Conservation (phyloP, 2,888 invertebrate genomes). For the Drosophila kanekoi region DNA sequence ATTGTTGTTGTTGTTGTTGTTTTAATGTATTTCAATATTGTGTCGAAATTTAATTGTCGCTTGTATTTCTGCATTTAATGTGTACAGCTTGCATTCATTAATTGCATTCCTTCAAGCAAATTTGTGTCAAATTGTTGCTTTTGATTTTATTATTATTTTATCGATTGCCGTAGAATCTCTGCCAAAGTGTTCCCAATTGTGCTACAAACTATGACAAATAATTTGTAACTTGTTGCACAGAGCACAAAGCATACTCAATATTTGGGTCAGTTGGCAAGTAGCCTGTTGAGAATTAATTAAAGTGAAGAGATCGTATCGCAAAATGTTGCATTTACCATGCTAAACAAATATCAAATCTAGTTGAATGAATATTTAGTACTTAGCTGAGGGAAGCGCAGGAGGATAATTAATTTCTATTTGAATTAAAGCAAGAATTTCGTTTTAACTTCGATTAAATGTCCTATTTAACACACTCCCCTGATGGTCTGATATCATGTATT, state of each 20-base stretch:
- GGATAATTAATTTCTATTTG: neutral
- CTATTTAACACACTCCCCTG: too few relatives aligned
- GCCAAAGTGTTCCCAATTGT: slow-evolving; percentile 32
- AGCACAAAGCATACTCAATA: slow-evolving; percentile 24
- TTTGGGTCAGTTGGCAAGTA: slow-evolving; percentile 29
- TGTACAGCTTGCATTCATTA: slow-evolving; percentile 42
- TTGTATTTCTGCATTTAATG: slow-evolving; percentile 24
- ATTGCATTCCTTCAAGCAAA: slow-evolving; percentile 51
- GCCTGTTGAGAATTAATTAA: slow-evolving; percentile 17
- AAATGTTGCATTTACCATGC: too few relatives aligned
- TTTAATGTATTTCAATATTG: slow-evolving; percentile 49
- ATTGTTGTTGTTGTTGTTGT: slow-evolving; percentile 13
- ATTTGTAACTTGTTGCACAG: slow-evolving; percentile 47
- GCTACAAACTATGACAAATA: slow-evolving; percentile 31
- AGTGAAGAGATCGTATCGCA: neutral
- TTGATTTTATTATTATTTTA: slow-evolving; percentile 59
- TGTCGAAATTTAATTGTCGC: slow-evolving; percentile 55
- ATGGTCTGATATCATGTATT: neutral
- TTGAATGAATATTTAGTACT: neutral
- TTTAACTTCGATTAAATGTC: neutral
- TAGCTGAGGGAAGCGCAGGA: neutral
- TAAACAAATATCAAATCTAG: neutral
- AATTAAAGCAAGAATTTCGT: neutral
- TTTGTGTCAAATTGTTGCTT: slow-evolving; percentile 62
- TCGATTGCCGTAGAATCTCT: slow-evolving; percentile 34